These are phyloP conservation scores for Dynastes maya DNA, from an alignment of 2,888 invertebrate species.

Conservation along the genomic window DNA sequence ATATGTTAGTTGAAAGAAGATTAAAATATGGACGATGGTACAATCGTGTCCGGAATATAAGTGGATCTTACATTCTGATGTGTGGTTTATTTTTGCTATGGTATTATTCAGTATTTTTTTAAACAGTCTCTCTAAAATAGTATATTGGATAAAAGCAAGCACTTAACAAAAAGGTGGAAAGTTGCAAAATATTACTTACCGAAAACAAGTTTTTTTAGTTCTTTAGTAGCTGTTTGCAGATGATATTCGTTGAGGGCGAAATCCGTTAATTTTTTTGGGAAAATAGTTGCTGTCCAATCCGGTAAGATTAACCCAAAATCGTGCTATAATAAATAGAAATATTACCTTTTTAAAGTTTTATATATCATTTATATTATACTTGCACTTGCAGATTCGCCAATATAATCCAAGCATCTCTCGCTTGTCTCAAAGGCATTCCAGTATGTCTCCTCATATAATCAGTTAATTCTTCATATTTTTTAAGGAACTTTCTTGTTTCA, in stretches of 20 bases:
- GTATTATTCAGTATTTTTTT: constrained; percentile 16
- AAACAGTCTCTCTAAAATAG: not conserved
- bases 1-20: not conserved
- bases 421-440: not conserved
- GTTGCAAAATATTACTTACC: not conserved
- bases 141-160: too few species aligned
- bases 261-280: constrained; percentile 9
- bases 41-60: constrained; percentile 36
- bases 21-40: constrained; percentile 3
- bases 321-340: not conserved
- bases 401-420: constrained; percentile 15
- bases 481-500: not conserved
- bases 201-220: constrained; percentile 5
- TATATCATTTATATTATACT: too few species aligned
- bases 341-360: too few species aligned
- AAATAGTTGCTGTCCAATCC: constrained; percentile 10
- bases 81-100: not conserved
- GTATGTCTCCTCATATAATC: constrained; percentile 31
- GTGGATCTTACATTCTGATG: constrained; percentile 11
- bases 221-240: constrained; percentile 22
- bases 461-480: constrained; percentile 10
- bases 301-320: constrained; percentile 19
- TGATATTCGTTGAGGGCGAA: constrained; percentile 5
- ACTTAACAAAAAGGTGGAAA: not conserved
- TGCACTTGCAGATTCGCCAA: not conserved